phyloP scores from a whole-genome alignment of 2,888 invertebrate genomes.

The Latrodectus elegans region DNA sequence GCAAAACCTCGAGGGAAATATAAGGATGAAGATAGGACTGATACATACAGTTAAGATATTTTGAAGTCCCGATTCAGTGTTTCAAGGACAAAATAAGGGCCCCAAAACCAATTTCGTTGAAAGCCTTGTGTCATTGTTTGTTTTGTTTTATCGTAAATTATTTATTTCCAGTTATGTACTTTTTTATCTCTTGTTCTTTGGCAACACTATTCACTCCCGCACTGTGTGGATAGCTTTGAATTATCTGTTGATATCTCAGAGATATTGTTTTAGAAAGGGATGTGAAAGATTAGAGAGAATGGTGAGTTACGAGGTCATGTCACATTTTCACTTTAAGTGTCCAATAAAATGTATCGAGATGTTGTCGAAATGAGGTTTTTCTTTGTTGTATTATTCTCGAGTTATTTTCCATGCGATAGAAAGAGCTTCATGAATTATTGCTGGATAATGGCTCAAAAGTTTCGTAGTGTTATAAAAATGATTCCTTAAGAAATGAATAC shows the following conservation, averaged over 20 bases:
- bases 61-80: constrained; percentile 8
- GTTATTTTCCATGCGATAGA: no score
- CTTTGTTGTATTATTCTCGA: no score
- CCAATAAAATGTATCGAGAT: no score
- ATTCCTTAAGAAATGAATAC: no score
- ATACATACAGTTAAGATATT: constrained; percentile 19
- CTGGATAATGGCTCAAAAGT: no score
- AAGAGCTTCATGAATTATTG: no score
- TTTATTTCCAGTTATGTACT: constrained; percentile 7
- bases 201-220: neutral
- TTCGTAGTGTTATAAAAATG: no score
- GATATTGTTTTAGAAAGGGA: neutral
- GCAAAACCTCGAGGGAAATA: neutral
- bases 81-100: constrained; percentile 7
- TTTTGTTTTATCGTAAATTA: constrained; percentile 23
- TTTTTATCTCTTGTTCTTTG: neutral
- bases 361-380: no score
- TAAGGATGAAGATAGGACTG: neutral
- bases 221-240: neutral
- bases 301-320: neutral
- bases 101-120: constrained; percentile 34
- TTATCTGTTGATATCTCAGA: constrained; percentile 24
- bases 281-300: neutral
- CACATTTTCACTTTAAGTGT: no score
- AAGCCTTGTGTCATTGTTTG: neutral